Evolutionary conservation across 1,140 invertebrate genomes (phyloP), one percentile per base, ranked within the genome.

Genomic region (Cotesia vestalis): DNA sequence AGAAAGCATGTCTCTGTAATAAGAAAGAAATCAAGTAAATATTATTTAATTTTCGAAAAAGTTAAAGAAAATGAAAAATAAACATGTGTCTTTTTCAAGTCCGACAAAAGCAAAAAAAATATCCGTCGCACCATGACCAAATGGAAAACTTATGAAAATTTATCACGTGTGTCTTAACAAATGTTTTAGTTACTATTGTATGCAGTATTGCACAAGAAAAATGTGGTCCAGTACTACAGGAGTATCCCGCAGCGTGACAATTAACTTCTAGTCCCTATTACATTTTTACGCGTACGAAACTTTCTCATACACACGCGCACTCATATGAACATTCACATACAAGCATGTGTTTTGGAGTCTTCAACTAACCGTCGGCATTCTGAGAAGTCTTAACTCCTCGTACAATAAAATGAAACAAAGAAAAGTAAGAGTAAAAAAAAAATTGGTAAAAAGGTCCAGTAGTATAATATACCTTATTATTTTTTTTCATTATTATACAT

Each of bases 1-100:
- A 5, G 81, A 71, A 40, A 83, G 5, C 80, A 85, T 85, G 0
- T 85, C 82, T 9, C 83, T 84, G 75, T n/a, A 77, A 79, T 55
- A 61, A 66, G 9, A 51, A 51, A 57, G 57, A 1, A 20, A 72
- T 53, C 11, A 73, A 11, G 38, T 72, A 20, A 34, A 57, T 3
- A 5, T 36, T 8, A 68, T 35, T 12, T 68, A 36, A n/a, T 51
- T 61, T 40, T 5, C 3, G 3, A 64, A 14, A 14, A 64, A 40
- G 14, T 6, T 4, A 14, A 64, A 64, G 14, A 38, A 20, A 64
- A 40, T 40, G 35, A 38, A 69, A 61, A 61, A 57, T 36, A 11
- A 69, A 69, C 52, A 46, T 67, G 52, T 12, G 38, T 69, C 57
- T 40, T 9, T 27, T 27, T 11, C 3, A 20, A 61, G 12, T 34